phyloP scores from a whole-genome alignment of 2,888 invertebrate species.

The Sipha maydis region DNA sequence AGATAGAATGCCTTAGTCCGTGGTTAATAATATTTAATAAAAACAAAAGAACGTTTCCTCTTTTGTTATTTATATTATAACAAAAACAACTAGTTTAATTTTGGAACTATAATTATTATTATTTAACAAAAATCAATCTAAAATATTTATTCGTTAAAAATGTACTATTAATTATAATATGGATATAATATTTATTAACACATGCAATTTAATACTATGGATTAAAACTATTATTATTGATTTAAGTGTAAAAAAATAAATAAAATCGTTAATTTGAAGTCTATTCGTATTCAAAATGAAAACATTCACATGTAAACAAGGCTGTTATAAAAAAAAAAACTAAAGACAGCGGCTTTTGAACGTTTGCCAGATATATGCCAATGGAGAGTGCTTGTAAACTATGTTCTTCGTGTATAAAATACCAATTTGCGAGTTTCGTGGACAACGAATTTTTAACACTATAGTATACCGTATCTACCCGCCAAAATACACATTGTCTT shows the following conservation, averaged over 20 bases:
- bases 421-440: conserved; percentile 21
- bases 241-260: conserved; percentile 14
- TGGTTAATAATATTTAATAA: background rate
- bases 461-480: background rate
- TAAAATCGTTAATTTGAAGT: conserved; percentile 34
- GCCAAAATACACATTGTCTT: conserved; percentile 19
- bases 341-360: conserved; percentile 29
- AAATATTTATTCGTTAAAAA: too few relatives aligned
- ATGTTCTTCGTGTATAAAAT: conserved; percentile 39
- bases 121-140: too few relatives aligned
- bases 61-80: too few relatives aligned
- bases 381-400: conserved; percentile 19
- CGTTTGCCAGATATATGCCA: conserved; percentile 46
- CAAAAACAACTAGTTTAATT: too few relatives aligned
- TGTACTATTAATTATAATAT: too few relatives aligned
- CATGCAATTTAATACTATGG: conserved; percentile 3
- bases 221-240: conserved; percentile 1
- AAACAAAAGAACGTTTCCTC: too few relatives aligned
- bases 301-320: conserved; percentile 41
- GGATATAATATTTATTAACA: background rate
- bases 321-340: conserved; percentile 18
- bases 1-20: background rate
- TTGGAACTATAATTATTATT: too few relatives aligned
- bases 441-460: conserved; percentile 27
- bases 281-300: conserved; percentile 30